These are phyloP conservation scores for Hylia prasina DNA, from an alignment of 2,113 vertebrate species.

Conservation along the genomic window DNA sequence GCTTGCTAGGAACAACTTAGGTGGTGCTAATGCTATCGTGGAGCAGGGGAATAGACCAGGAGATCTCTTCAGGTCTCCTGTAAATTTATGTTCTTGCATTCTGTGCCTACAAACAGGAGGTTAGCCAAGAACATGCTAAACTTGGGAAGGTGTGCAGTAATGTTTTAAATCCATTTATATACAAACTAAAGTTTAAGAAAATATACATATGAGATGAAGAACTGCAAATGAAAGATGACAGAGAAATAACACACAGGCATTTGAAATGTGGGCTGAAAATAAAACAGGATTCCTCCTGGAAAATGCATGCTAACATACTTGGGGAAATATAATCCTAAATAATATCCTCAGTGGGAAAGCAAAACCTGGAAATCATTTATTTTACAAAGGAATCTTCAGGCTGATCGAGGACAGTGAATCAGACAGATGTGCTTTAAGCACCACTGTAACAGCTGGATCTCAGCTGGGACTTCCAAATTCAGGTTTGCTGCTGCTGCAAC, in stretches of 20 bases:
- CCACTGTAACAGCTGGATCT: neutral
- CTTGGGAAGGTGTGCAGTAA: constrained; percentile 20
- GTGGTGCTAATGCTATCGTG: neutral
- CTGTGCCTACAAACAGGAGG: neutral
- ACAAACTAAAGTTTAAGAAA: constrained; percentile 51
- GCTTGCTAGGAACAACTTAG: neutral
- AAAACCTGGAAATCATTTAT: constrained; percentile 38
- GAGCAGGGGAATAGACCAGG: neutral
- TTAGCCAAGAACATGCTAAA: constrained; percentile 35
- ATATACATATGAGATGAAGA: constrained; percentile 36
- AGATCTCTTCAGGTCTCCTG: neutral
- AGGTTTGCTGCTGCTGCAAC: neutral
- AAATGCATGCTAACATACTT: constrained; percentile 17
- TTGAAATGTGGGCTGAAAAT: neutral
- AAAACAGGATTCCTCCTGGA: constrained; percentile 34
- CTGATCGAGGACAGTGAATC: neutral
- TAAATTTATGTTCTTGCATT: constrained; percentile 9
- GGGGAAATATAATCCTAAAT: constrained; percentile 36
- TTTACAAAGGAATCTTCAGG: constrained; percentile 23
- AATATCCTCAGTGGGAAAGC: constrained; percentile 27
- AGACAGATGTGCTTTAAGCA: constrained; percentile 16
- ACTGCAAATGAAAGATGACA: constrained; percentile 52
- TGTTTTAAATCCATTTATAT: constrained; percentile 36
- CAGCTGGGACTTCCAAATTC: constrained; percentile 13
- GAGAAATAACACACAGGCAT: constrained; percentile 32